These are phyloP conservation scores for Tachystola acroxantha DNA, from an alignment of 2,888 invertebrate species.

Conservation along the genomic window DNA sequence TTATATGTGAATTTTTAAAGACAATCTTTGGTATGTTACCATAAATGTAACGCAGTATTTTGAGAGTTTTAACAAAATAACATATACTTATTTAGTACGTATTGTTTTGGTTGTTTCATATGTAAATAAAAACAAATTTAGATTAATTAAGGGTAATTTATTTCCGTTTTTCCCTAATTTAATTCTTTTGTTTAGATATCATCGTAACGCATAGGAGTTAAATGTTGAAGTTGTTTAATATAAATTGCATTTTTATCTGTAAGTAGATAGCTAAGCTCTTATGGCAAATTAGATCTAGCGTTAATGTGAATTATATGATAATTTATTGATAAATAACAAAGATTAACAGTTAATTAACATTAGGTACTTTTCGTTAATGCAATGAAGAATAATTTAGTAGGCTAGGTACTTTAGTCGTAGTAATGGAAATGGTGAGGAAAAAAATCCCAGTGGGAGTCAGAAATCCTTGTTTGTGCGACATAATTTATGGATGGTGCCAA, in stretches of 20 bases:
- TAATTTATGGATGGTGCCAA: too few relatives aligned
- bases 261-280: conserved; percentile 28
- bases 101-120: conserved; percentile 16
- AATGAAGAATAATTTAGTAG: not conserved
- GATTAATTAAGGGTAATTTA: conserved; percentile 22
- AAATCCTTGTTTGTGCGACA: too few relatives aligned
- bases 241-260: conserved; percentile 38
- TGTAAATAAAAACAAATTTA: conserved; percentile 34
- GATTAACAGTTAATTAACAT: conserved; percentile 31
- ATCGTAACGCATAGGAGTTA: conserved; percentile 5
- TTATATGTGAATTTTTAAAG: conserved; percentile 14
- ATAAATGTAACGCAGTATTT: too few relatives aligned
- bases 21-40: too few relatives aligned
- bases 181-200: conserved; percentile 16
- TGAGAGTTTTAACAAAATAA: too few relatives aligned
- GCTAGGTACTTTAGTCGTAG: too few relatives aligned
- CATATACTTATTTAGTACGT: too few relatives aligned
- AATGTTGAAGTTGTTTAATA: conserved; percentile 18
- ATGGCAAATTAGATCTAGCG: conserved; percentile 37
- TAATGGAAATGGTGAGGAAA: too few relatives aligned
- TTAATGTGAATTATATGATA: conserved; percentile 47
- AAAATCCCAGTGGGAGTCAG: too few relatives aligned
- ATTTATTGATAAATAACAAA: conserved; percentile 32
- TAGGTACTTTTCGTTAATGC: conserved; percentile 14
- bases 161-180: conserved; percentile 9